phyloP scores from a whole-genome alignment of 2,113 vertebrate species.

The Otus sunia region DNA sequence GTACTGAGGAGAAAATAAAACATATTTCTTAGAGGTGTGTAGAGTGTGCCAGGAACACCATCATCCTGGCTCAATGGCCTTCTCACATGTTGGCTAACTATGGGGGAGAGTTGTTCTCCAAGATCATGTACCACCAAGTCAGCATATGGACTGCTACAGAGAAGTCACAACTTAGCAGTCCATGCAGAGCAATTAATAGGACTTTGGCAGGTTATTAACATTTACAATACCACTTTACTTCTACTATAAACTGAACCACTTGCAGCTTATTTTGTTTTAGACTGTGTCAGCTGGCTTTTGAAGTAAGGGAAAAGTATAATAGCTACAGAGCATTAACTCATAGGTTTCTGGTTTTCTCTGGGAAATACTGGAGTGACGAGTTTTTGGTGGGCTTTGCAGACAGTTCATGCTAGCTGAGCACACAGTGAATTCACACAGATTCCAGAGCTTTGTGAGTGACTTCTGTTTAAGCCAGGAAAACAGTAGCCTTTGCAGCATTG shows the following conservation, averaged over 20 bases:
- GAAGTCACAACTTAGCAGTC: not conserved
- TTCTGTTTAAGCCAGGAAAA: not conserved
- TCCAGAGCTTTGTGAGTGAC: not conserved
- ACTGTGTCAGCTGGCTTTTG: not conserved
- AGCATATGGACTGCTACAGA: not conserved
- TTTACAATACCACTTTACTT: not conserved
- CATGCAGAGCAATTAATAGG: not conserved
- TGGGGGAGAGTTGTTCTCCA: not conserved
- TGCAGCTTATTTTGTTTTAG: not conserved
- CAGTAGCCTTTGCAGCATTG: not conserved
- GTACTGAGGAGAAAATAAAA: not conserved
- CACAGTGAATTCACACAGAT: not conserved
- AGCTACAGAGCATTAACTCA: not conserved
- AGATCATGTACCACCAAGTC: not conserved
- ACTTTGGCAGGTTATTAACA: not conserved
- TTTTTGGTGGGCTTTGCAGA: not conserved
- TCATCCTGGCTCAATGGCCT: not conserved
- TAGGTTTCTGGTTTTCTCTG: not conserved
- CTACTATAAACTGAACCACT: not conserved
- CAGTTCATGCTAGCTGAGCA: not conserved
- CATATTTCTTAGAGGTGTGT: not conserved
- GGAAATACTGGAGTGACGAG: not conserved
- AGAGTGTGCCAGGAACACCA: not conserved
- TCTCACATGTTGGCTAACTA: rapidly evolving
- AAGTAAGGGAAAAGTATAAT: not conserved